Evolutionary conservation across 2,113 vertebrate species (phyloP), one percentile per base, ranked within the genome.

Genomic region (Tapirus terrestris): DNA sequence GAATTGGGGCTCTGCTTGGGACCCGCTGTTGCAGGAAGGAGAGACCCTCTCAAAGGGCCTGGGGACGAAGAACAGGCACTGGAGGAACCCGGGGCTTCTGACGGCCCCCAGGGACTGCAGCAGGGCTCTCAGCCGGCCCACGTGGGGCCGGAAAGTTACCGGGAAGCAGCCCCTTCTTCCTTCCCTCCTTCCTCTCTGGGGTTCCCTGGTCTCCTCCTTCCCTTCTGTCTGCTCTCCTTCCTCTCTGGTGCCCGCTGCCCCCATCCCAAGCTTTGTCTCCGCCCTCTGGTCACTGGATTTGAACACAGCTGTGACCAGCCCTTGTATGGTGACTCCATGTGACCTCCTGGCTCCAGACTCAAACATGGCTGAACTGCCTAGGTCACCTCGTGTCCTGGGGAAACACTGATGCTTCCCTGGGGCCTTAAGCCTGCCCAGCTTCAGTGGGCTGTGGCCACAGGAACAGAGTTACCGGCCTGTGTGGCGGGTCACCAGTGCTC

Each of bases 271-370:
- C 65, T 25, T 33, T 53, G 7, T 13, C 70, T 58, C 65, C 29
- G 39, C 25, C 27, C 58, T 83, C 53, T 9, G 14, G 31, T 23
- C 77, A 12, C 81, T 16, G 0, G 25, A 27, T 43, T 33, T n/a
- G 58, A 76, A 48, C 67, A 20, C 31, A 8, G 23, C 43, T 23
- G 45, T 33, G n/a, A 81, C 65, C 0, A 2, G 63, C 8, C 29
- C 56, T 10, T 1, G 0, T 3, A 6, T 25, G 76, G 23, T 18
- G 58, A 29, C 48, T 25, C 51, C 21, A 4, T 0, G 0, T 60
- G 67, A n/a, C 58, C 36, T n/a, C 27, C 45, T 1, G 6, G 27
- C 29, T 21, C n/a, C n/a, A 48, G 65, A 29, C 51, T 31, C 39
- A n/a, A 56, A 43, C 29, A 8, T 13, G 6, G 45, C 93, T 23